Percentiles rank a stretch among this genome's conserved stretches.
Evolutionary conservation across 2,797 vertebrate species (phyloP).

Genomic region (Rhynchonycteris naso): DNA sequence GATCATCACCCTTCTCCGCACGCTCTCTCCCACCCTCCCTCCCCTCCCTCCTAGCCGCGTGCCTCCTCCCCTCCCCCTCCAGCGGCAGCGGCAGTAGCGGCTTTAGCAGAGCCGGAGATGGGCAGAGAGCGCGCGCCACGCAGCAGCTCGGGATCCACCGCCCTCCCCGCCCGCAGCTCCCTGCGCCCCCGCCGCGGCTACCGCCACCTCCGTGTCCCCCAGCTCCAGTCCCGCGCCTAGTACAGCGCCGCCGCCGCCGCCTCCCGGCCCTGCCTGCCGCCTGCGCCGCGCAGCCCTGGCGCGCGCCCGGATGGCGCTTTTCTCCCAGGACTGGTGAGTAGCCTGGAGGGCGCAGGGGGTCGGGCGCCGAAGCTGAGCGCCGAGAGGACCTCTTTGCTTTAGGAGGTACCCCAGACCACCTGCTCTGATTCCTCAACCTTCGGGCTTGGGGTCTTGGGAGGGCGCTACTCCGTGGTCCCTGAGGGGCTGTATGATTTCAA

Average conservation of each 20-base stretch:
- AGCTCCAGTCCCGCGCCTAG: constrained; percentile 6
- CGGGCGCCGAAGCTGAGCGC: background rate
- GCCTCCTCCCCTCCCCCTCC: constrained; percentile 64
- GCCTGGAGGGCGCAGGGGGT: background rate
- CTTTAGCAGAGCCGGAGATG: constrained; percentile 81
- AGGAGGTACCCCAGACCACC: background rate
- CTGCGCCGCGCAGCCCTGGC: constrained; percentile 63
- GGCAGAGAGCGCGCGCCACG: constrained; percentile 84
- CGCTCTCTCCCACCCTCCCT: background rate
- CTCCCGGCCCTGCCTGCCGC: constrained; percentile 73
- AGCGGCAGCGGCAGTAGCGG: constrained; percentile 55
- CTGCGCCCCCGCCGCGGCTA: background rate
- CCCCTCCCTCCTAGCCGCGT: constrained; percentile 36
- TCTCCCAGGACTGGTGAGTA: constrained; percentile 83
- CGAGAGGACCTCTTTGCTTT: fast-evolving
- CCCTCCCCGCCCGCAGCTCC: constrained; percentile 44
- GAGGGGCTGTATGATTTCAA: background rate
- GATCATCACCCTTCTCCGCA: background rate
- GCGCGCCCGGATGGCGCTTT: constrained; percentile 74
- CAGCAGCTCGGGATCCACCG: constrained; percentile 80
- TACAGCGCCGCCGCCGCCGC: constrained; percentile 66
- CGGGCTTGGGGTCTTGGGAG: background rate
- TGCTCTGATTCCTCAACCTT: constrained; percentile 1
- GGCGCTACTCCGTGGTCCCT: background rate
- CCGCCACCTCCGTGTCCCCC: background rate